Conservation (phyloP, 2,797 vertebrate species). For the Anguilla anguilla region DNA sequence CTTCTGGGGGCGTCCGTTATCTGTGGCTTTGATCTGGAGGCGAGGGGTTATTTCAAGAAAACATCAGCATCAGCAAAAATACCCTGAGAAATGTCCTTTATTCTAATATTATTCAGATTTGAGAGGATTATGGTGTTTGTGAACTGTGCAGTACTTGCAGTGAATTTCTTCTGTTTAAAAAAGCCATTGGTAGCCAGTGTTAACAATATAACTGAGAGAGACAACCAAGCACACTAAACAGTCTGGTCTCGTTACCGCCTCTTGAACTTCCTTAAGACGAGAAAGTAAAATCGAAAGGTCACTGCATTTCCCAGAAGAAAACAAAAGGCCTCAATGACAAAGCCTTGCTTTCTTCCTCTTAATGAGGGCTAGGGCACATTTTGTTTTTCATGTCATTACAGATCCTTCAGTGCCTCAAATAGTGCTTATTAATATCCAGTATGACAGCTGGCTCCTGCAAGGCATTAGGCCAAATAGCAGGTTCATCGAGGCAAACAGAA, state of each 20-base stretch:
- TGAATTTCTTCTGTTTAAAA: background rate
- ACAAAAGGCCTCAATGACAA: conserved; percentile 11
- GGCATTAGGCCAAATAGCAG: background rate
- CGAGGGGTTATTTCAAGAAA: background rate
- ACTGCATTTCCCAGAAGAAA: background rate
- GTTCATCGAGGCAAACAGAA: conserved; percentile 15
- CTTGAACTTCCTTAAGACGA: conserved; percentile 14
- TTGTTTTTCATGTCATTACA: conserved; percentile 8
- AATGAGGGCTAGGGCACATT: conserved; percentile 10
- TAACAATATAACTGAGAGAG: background rate
- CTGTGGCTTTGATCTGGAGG: conserved; percentile 89
- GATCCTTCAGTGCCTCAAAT: background rate
- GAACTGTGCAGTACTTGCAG: background rate
- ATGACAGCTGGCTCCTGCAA: conserved; percentile 9
- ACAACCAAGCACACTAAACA: background rate
- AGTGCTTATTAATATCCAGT: conserved; percentile 7
- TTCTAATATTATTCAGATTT: background rate
- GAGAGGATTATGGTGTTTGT: background rate
- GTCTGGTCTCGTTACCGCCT: conserved; percentile 12
- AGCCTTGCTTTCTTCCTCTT: conserved; percentile 5
- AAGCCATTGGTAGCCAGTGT: background rate
- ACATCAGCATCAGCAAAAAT: background rate
- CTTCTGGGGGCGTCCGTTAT: conserved; percentile 94
- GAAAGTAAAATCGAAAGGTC: conserved; percentile 9
- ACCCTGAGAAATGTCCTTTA: background rate